A percentile compares a stretch with the other conserved stretches of the same genome.
Conservation (phyloP, 2,797 vertebrate genomes). For the Coccyzus lansbergi region DNA sequence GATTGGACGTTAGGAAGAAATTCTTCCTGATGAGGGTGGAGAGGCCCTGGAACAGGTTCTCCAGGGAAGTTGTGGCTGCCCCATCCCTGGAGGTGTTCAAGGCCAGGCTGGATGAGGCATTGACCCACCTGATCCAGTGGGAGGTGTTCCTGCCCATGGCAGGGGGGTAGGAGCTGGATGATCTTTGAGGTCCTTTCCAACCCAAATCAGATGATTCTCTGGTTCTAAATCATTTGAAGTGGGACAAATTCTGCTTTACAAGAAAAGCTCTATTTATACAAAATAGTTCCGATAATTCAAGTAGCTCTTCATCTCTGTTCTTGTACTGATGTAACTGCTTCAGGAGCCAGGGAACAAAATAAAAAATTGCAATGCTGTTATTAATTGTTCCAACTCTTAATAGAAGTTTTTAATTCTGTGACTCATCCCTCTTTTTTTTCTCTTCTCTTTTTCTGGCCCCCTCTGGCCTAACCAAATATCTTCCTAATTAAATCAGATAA, state of each 20-base stretch:
- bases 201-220: too few relatives aligned
- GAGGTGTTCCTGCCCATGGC: too few relatives aligned
- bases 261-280: neutral
- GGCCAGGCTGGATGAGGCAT: too few relatives aligned
- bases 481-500: conserved; percentile 68
- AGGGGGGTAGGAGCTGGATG: too few relatives aligned
- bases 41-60: too few relatives aligned
- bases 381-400: conserved; percentile 26
- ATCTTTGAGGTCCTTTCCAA: too few relatives aligned
- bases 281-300: neutral
- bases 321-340: neutral
- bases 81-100: too few relatives aligned
- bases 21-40: too few relatives aligned
- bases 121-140: too few relatives aligned
- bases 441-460: neutral
- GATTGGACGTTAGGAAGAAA: too few relatives aligned
- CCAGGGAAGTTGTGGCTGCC: too few relatives aligned
- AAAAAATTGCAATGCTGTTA: neutral
- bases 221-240: neutral
- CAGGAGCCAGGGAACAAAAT: neutral
- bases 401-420: conserved; percentile 6
- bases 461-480: conserved; percentile 18
- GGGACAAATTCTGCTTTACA: neutral
- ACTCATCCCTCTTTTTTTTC: neutral
- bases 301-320: neutral